phyloP scores from a whole-genome alignment of 2,888 invertebrate species.

The Lycocerus yunnanus region DNA sequence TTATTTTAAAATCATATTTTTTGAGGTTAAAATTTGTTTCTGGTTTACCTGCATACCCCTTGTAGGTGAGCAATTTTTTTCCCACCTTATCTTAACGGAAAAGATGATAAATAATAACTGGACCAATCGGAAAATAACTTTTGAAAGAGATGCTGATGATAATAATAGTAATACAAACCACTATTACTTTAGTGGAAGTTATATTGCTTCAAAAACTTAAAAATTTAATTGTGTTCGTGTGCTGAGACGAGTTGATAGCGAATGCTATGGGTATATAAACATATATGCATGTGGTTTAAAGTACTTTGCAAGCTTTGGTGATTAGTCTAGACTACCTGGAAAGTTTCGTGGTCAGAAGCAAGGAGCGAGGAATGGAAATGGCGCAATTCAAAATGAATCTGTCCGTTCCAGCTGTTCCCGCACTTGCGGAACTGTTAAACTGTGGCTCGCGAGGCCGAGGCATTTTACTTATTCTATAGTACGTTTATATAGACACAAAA shows the following conservation, averaged over 20 bases:
- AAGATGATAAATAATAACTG: too few relatives aligned
- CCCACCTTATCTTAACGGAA: too few relatives aligned
- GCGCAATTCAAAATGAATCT: slow-evolving; percentile 55
- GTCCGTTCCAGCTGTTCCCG: slow-evolving; percentile 57
- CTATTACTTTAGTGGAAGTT: not conserved
- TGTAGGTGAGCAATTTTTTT: too few relatives aligned
- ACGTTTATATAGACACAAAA: not conserved
- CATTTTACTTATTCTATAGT: slow-evolving; percentile 24
- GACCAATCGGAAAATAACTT: too few relatives aligned
- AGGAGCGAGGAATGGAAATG: slow-evolving; percentile 52
- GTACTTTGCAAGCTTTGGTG: slow-evolving; percentile 45
- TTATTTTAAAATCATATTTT: too few relatives aligned
- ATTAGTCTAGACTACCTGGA: slow-evolving; percentile 52
- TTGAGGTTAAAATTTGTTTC: too few relatives aligned
- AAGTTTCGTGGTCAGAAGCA: slow-evolving; percentile 55
- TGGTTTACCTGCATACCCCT: too few relatives aligned
- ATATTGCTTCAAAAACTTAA: not conserved
- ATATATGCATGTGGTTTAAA: slow-evolving; percentile 28
- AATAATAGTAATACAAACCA: not conserved
- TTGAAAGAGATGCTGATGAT: not conserved
- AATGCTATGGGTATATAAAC: slow-evolving; percentile 17
- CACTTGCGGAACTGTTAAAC: slow-evolving; percentile 51
- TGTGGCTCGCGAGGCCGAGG: slow-evolving; percentile 27
- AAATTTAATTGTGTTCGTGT: not conserved
- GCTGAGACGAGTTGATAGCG: slow-evolving; percentile 2